Conservation (phyloP, 2,797 vertebrate genomes). For the Bufotes viridis region DNA sequence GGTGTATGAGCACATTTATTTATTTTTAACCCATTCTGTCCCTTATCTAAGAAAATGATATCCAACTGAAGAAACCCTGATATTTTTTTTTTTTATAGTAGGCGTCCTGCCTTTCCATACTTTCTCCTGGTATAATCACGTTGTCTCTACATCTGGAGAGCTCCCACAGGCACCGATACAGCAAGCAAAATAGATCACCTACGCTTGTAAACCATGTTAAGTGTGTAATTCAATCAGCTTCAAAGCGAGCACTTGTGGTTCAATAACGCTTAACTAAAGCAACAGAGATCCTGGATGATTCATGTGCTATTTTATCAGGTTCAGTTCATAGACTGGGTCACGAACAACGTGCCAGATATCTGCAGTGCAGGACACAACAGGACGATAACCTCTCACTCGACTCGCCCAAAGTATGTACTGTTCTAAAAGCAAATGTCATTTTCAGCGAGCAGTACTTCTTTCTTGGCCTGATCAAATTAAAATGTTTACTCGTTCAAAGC, state of each 20-base stretch:
- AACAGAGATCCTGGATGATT: background rate
- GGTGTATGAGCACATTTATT: no score
- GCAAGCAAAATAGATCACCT: background rate
- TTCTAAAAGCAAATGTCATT: slow-evolving; percentile 9
- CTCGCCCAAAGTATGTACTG: slow-evolving; percentile 23
- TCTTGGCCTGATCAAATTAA: background rate
- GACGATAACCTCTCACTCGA: slow-evolving; percentile 13
- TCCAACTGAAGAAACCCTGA: no score
- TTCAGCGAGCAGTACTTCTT: background rate
- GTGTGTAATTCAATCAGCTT: slow-evolving; percentile 28
- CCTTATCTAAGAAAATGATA: no score
- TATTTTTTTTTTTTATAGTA: background rate
- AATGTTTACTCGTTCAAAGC: slow-evolving; percentile 30
- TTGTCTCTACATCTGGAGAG: background rate
- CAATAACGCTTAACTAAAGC: background rate
- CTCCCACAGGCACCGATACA: background rate
- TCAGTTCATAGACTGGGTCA: background rate
- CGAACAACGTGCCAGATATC: slow-evolving; percentile 15
- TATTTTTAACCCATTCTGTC: no score
- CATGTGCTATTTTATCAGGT: background rate
- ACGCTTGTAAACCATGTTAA: slow-evolving; percentile 21
- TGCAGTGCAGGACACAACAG: background rate
- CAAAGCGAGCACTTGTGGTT: slow-evolving; percentile 18
- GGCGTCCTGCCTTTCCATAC: background rate
- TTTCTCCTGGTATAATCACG: background rate